Base-by-base conservation (phyloP, 2,797 vertebrate species). In the Lepilemur ruficaudatus region DNA sequence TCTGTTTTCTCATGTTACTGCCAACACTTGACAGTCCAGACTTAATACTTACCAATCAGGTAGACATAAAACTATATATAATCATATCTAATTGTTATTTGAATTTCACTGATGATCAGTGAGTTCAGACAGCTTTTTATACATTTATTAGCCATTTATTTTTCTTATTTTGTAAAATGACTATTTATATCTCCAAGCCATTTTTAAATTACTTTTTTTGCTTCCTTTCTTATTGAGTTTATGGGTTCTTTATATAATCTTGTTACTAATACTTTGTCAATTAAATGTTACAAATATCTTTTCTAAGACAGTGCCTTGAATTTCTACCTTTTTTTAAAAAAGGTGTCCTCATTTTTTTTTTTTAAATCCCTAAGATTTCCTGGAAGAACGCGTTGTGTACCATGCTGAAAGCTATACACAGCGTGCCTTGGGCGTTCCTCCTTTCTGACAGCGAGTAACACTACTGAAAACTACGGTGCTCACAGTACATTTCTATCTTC, bases 91-190 rank as follows among this genome's bases (percentile, higher is more conserved):
- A 20, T 7, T 41, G 32, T 43, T 59, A n/a, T 57, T 57, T 79
- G 61, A 55, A 92, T 61, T 59, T 92, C 38, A 65, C 25, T 12
- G 46, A 41, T 17, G 61, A 48, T 18, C 52, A 72, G 11, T 43
- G 72, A 57, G 25, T 48, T 32, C 46, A 32, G 78, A 65, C 14
- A 41, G 7, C 17, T 65, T 59, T 89, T 88, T 48, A 43, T n/a
- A 25, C 2, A 15, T 13, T 72, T 72, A 61, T 88, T 48, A 43
- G 30, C 20, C 2, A 15, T 13, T 72, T 70, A 61, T n/a, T 63
- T 48, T 94, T 93, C 17, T 73, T 85, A 50, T 41, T 85, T 67
- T 76, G 41, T 76, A 52, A 93, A 90, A 92, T 59, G 65, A 83
- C 28, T 38, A 3, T 63, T 50, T 43, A 41, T 70, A 35, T 79